A percentile compares a stretch with the other conserved stretches of the same genome.
phyloP scores from a whole-genome alignment of 2,113 vertebrate genomes.

The Dasyurus viverrinus region DNA sequence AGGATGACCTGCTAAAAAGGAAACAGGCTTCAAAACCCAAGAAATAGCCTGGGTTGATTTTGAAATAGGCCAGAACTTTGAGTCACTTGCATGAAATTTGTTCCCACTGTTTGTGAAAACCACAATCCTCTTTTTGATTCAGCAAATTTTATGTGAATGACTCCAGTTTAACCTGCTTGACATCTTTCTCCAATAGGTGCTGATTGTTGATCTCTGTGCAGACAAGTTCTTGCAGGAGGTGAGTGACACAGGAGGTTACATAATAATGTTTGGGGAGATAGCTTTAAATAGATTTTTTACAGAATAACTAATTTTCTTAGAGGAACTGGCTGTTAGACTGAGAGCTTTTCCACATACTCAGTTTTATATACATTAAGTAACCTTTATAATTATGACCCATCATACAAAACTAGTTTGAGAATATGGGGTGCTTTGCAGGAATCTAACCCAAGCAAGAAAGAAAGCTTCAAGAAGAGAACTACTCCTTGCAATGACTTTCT shows the following conservation, averaged over 20 bases:
- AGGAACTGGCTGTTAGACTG: constrained; percentile 52
- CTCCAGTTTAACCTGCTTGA: constrained; percentile 58
- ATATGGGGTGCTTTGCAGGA: constrained; percentile 25
- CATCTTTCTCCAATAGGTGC: constrained; percentile 88
- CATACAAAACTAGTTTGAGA: constrained; percentile 60
- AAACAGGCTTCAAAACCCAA: constrained; percentile 28
- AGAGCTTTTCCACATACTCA: constrained; percentile 17
- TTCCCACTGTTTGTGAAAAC: constrained; percentile 50
- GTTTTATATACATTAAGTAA: constrained; percentile 33
- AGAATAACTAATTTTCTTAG: constrained; percentile 64
- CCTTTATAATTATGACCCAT: neutral
- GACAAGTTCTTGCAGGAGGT: constrained; percentile 97
- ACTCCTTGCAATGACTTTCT: neutral
- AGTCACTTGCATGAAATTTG: constrained; percentile 52
- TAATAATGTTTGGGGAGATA: constrained; percentile 33
- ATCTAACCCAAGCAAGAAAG: constrained; percentile 55
- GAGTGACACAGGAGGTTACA: constrained; percentile 80
- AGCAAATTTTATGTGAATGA: constrained; percentile 36
- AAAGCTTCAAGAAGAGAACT: constrained; percentile 49
- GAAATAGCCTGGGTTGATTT: constrained; percentile 33
- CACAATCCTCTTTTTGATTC: neutral
- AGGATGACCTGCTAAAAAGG: neutral
- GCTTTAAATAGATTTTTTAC: constrained; percentile 15
- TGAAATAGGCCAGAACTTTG: constrained; percentile 36
- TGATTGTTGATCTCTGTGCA: constrained; percentile 96